Evolutionary conservation across 2,113 vertebrate genomes (phyloP).

Genomic region (Danionella cerebrum): DNA sequence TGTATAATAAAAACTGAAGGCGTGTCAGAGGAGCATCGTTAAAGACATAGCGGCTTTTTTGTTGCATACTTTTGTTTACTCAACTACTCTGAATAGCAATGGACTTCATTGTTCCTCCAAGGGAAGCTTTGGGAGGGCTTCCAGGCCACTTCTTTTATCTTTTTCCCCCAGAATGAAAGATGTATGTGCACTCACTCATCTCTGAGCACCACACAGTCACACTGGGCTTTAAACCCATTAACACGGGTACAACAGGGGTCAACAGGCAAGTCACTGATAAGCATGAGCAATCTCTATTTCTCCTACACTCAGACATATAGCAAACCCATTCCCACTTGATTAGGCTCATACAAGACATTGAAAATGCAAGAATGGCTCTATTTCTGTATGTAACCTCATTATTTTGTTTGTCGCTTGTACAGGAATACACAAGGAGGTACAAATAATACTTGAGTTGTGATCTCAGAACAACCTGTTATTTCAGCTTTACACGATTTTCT

Average conservation of each 20-base stretch:
- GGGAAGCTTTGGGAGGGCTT: neutral
- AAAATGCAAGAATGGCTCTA: neutral
- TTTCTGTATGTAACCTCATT: neutral
- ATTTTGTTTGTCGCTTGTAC: neutral
- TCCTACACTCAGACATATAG: neutral
- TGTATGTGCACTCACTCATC: neutral
- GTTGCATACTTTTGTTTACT: conserved; percentile 9
- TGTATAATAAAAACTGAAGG: neutral
- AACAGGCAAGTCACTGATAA: conserved; percentile 15
- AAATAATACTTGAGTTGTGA: neutral
- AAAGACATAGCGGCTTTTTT: neutral
- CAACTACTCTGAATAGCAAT: conserved; percentile 20
- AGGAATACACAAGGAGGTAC: neutral
- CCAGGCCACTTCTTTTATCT: neutral
- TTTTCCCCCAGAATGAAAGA: neutral
- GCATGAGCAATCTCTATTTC: conserved; percentile 35
- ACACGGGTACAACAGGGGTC: conserved; percentile 12
- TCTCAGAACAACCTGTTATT: neutral
- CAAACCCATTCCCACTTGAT: neutral
- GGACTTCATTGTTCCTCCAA: neutral
- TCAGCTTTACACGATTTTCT: neutral
- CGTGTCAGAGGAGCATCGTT: conserved; percentile 6
- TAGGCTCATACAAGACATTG: neutral
- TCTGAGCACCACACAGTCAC: neutral
- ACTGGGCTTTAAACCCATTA: conserved; percentile 16